Base-by-base conservation (phyloP, 2,113 vertebrate species). In the Vimba vimba region DNA sequence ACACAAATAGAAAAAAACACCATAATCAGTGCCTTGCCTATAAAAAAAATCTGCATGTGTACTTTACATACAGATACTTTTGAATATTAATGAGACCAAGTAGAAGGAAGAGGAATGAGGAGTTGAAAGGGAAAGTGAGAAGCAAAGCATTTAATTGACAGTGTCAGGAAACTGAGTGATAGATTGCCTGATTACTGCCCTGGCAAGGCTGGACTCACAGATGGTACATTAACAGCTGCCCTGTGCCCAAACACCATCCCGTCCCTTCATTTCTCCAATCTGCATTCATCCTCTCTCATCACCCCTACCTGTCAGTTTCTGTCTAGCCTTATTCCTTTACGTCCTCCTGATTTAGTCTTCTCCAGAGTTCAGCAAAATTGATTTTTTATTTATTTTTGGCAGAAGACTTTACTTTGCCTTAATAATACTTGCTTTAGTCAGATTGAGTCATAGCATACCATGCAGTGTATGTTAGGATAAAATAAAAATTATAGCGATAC, bases 171-270 rank as follows among this genome's bases (percentile, higher is more conserved):
- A 92, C 91, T 90, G 89, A 93, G 90, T 97, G 97, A 98, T 98
- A 95, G 97, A 98, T 96, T 94, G 95, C 94, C 94, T 57, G 93
- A 95, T 96, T 96, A 96, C 93, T 91, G 88, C 93, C 89, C 92
- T 94, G 91, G 93, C 96, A 92, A 93, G 94, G 89, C 93, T 92
- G 87, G 91, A 87, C 90, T 92, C 93, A 89, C 94, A 95, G 94
- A 95, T 95, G 94, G 95, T 89, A 91, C 91, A 93, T 93, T 93
- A 93, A 91, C 86, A 93, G 92, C 92, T 93, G 92, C 92, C 90
- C 89, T 36, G 2, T 62, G 57, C 64, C 83, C 36, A 71, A 82
- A 69, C 21, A 23, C 27, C 33, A 71, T 60, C 39, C n/a, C 52
- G 5, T 83, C n/a, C 57, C 50, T 47, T 33, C 75, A n/a, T 30